Percentiles rank a stretch among this genome's conserved stretches.
Evolutionary conservation across 2,797 vertebrate genomes (phyloP).

Genomic region (Peromyscus attwateri): DNA sequence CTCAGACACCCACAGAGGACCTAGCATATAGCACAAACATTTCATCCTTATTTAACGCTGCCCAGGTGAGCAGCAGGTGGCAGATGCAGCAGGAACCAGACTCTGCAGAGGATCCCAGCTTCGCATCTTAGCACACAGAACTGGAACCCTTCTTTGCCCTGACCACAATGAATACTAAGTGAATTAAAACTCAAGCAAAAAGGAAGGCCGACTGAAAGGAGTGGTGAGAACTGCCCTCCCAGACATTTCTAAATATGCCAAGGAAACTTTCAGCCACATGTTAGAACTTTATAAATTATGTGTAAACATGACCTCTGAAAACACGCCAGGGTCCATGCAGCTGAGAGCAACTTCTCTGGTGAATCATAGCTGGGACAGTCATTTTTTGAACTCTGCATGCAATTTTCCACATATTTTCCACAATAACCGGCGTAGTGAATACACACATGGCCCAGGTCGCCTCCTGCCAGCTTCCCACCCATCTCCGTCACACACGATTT

Average conservation of each 20-base stretch:
- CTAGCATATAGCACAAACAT: neutral
- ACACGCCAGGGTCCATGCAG: conserved; percentile 53
- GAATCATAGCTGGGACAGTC: conserved; percentile 71
- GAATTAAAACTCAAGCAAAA: conserved; percentile 65
- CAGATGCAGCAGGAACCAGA: neutral
- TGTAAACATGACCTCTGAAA: conserved; percentile 77
- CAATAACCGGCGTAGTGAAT: conserved; percentile 71
- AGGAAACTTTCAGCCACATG: conserved; percentile 71
- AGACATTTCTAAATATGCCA: conserved; percentile 72
- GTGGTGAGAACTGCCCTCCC: conserved; percentile 56
- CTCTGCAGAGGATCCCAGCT: neutral
- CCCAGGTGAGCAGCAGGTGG: neutral
- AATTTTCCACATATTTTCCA: conserved; percentile 78
- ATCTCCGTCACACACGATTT: neutral
- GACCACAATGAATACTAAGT: conserved; percentile 66
- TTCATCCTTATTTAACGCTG: neutral
- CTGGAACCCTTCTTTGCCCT: neutral
- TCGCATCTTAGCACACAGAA: neutral
- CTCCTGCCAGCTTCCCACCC: conserved; percentile 53
- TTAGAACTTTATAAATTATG: conserved; percentile 78
- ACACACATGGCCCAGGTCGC: conserved; percentile 11
- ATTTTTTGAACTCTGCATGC: conserved; percentile 63
- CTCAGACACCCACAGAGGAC: neutral
- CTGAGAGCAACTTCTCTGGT: conserved; percentile 67
- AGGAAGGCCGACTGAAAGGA: conserved; percentile 9